Evolutionary conservation across 2,888 invertebrate species (phyloP).

Genomic region (Drosophila emarginata): DNA sequence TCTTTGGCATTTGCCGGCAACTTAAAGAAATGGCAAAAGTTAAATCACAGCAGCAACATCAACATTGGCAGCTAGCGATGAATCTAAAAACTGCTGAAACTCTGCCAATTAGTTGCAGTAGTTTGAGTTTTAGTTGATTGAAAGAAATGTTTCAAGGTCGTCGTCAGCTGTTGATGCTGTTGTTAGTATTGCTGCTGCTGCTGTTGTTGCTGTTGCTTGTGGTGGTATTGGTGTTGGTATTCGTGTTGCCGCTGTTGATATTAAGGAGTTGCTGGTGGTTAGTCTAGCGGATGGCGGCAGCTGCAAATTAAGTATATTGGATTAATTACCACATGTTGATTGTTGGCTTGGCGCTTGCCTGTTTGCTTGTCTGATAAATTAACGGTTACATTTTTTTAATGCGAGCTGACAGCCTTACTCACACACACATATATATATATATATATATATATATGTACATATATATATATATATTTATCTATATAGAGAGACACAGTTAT

Average conservation of each 20-base stretch:
- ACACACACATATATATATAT: slow-evolving; percentile 37
- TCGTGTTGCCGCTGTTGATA: slow-evolving; percentile 13
- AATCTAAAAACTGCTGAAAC: slow-evolving; percentile 8
- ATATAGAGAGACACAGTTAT: slow-evolving; percentile 22
- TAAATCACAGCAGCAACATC: slow-evolving; percentile 48
- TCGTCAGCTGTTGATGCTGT: slow-evolving; percentile 45
- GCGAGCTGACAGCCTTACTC: slow-evolving; percentile 61
- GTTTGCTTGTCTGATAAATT: slow-evolving; percentile 67
- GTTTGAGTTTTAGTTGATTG: slow-evolving; percentile 44
- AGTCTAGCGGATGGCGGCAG: slow-evolving; percentile 16
- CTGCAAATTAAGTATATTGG: slow-evolving; percentile 61
- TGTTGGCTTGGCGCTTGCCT: slow-evolving; percentile 23
- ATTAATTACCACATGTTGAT: slow-evolving; percentile 62
- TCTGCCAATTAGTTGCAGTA: slow-evolving; percentile 1
- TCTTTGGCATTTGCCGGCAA: slow-evolving; percentile 67
- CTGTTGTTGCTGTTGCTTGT: slow-evolving; percentile 21
- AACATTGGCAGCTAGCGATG: slow-evolving; percentile 13
- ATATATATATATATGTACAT: no score
- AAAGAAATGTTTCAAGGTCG: slow-evolving; percentile 70
- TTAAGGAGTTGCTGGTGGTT: not conserved
- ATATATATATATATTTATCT: no score
- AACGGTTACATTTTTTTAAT: slow-evolving; percentile 68
- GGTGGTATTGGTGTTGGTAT: not conserved
- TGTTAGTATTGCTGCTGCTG: slow-evolving; percentile 28
- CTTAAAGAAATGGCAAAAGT: slow-evolving; percentile 69